Evolutionary conservation across 1,140 invertebrate species (phyloP).

Genomic region (Brachionus rotundiformis): DNA sequence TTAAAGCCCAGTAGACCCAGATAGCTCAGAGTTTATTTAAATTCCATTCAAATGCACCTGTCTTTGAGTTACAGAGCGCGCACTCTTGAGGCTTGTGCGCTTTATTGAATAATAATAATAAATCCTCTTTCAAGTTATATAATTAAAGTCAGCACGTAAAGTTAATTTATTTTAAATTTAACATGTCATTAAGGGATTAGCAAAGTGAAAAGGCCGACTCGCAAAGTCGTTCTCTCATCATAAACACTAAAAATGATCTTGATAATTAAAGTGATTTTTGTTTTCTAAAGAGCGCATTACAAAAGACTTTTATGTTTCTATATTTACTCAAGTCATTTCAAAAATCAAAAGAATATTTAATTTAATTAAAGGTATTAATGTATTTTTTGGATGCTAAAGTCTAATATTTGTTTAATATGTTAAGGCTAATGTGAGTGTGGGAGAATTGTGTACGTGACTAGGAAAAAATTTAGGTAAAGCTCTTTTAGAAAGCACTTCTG

Average conservation of each 20-base stretch:
- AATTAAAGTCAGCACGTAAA: slow-evolving; percentile 47
- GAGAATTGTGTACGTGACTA: slow-evolving; percentile 28
- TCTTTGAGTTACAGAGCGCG: background rate
- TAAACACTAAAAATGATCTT: slow-evolving; percentile 39
- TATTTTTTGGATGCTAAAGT: background rate
- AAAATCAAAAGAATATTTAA: slow-evolving; percentile 39
- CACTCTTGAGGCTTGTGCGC: background rate
- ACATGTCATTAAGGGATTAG: slow-evolving; percentile 17
- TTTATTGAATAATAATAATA: slow-evolving; percentile 25
- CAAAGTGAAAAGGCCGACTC: background rate
- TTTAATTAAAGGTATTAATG: slow-evolving; percentile 43
- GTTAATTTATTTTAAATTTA: slow-evolving; percentile 39
- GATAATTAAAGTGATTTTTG: slow-evolving; percentile 36
- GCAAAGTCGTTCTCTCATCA: slow-evolving; percentile 18
- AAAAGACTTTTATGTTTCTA: background rate
- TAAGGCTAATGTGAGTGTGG: background rate
- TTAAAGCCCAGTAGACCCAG: background rate
- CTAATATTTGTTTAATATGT: background rate
- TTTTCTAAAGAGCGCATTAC: background rate
- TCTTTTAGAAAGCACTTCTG: background rate
- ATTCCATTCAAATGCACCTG: slow-evolving; percentile 38
- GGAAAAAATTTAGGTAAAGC: slow-evolving; percentile 24
- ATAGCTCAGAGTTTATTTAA: background rate
- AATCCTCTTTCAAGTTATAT: background rate
- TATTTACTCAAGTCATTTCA: slow-evolving; percentile 39